These are phyloP conservation scores for Armadillidium nasatum DNA, from an alignment of 1,140 invertebrate genomes.

Conservation along the genomic window DNA sequence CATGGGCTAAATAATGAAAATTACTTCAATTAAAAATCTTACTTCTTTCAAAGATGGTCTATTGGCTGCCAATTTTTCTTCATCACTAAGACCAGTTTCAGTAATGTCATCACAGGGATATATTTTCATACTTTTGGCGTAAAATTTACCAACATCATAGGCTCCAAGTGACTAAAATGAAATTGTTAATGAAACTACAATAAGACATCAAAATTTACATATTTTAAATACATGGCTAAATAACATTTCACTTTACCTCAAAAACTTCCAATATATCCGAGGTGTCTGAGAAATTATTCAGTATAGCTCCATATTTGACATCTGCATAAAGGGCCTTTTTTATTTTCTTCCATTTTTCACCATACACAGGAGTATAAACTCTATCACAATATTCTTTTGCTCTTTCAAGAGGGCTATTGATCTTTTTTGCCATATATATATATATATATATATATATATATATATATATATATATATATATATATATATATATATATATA, in stretches of 20 bases:
- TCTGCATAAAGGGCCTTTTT: neutral
- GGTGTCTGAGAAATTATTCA: neutral
- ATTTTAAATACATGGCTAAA: neutral
- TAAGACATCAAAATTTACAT: neutral
- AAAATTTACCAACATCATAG: constrained; percentile 1
- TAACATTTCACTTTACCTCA: neutral
- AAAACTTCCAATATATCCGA: neutral
- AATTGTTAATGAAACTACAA: neutral
- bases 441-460: too few species aligned
- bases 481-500: too few species aligned
- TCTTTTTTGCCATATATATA: too few species aligned
- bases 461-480: too few species aligned
- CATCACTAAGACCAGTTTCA: neutral
- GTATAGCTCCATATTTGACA: neutral
- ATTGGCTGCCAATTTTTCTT: neutral
- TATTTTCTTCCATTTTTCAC: neutral
- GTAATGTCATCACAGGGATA: neutral
- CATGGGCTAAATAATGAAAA: neutral
- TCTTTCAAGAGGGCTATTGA: neutral
- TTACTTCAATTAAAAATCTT: too few species aligned
- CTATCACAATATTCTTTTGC: neutral
- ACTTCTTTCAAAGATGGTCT: neutral
- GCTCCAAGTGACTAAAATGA: neutral
- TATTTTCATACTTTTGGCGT: neutral
- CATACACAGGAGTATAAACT: neutral